A percentile compares a stretch with the other conserved stretches of the same genome.
Evolutionary conservation across 2,888 invertebrate genomes (phyloP).

Genomic region (Lasius platythorax): DNA sequence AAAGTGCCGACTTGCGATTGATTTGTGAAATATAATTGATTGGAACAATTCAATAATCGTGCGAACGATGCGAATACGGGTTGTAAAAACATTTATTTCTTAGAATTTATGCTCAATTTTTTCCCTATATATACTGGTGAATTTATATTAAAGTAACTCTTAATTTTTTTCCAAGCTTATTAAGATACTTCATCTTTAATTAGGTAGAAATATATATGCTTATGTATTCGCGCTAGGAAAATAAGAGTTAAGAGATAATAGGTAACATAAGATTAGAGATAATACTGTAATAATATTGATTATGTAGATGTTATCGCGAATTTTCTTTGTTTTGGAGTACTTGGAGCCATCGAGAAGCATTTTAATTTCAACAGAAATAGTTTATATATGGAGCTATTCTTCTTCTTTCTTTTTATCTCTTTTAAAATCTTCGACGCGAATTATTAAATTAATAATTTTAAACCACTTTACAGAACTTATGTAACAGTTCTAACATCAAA

Average conservation of each 20-base stretch:
- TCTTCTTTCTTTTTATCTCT: not conserved
- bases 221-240: not conserved
- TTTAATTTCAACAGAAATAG: not conserved
- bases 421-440: not conserved
- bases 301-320: not conserved
- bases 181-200: not conserved
- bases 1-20: not conserved
- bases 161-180: not conserved
- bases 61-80: slow-evolving; percentile 17
- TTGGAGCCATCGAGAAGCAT: slow-evolving; percentile 30
- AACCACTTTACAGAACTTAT: not conserved
- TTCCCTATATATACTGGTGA: not conserved
- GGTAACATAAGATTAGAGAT: not conserved
- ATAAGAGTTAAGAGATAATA: not conserved
- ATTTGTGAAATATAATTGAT: not conserved
- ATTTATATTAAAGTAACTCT: not conserved
- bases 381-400: not conserved
- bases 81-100: not conserved
- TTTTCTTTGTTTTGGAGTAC: slow-evolving; percentile 26
- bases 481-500: not conserved
- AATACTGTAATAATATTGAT: not conserved
- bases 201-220: not conserved
- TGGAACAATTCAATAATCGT: not conserved
- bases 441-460: slow-evolving; percentile 16
- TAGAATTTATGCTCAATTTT: not conserved